These are phyloP conservation scores for Frankliniella intonsa DNA, from an alignment of 2,888 invertebrate genomes.

Conservation along the genomic window DNA sequence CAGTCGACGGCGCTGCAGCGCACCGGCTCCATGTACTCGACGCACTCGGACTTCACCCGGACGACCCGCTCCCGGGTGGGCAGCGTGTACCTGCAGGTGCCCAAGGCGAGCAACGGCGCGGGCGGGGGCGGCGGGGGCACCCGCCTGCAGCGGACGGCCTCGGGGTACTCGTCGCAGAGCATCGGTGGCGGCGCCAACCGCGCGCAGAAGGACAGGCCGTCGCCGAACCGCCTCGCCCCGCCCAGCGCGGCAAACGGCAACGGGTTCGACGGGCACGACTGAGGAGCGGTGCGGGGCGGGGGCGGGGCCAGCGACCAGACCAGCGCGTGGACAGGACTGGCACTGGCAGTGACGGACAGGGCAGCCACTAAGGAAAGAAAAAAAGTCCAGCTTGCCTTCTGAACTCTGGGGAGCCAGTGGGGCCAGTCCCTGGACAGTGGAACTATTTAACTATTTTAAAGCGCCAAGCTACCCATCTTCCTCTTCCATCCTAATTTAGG, in stretches of 20 bases:
- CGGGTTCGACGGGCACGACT: constrained; percentile 13
- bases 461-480: too few relatives aligned
- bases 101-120: background rate
- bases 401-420: too few relatives aligned
- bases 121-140: background rate
- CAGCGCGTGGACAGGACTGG: too few relatives aligned
- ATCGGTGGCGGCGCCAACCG: background rate
- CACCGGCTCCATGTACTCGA: constrained; percentile 12
- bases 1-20: constrained; percentile 2
- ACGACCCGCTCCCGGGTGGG: constrained; percentile 11
- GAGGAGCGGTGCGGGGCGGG: background rate
- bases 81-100: constrained; percentile 11
- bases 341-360: too few relatives aligned
- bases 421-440: too few relatives aligned
- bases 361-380: too few relatives aligned
- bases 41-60: constrained; percentile 14
- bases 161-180: background rate
- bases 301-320: too few relatives aligned
- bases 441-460: too few relatives aligned
- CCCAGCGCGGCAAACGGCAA: background rate
- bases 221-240: background rate
- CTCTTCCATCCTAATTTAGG: too few relatives aligned
- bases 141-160: background rate
- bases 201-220: background rate
- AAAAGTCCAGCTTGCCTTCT: too few relatives aligned